Base-by-base conservation (phyloP, 1,140 invertebrate species). In the Eupristina koningsbergeri region DNA sequence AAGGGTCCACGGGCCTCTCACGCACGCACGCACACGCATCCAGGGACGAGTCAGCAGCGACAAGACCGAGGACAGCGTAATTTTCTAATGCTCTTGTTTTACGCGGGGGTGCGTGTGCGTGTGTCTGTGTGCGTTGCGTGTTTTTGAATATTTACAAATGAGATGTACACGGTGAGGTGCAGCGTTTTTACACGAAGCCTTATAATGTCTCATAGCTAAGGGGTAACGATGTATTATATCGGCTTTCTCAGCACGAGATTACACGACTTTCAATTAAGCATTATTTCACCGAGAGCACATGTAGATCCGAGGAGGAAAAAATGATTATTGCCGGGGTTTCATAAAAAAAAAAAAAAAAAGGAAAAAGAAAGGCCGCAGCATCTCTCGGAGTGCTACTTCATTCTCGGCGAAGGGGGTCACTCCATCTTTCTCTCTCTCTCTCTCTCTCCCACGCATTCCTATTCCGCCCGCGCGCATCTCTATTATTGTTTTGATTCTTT, bases 401-500 rank as follows among this genome's bases (percentile, higher is more conserved):
- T 47, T n/a, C 17, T n/a, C 69, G 17, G 11, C 6, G 17, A 8
- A 19, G 17, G 9, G 17, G 9, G 11, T 17, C 26, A 19, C 9
- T 58, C 22, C 13, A 58, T 3, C 9, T 1, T 58, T 26, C 41
- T 29, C 53, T 31, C 53, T 39, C 3, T 15, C 71, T 3, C 31
- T 31, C 13, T 8, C n/a, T 29, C 22, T 64, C 17, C 36, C 58
- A 58, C 34, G n/a, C 15, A 45, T 47, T 79, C 45, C 41, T 61
- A 47, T 64, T 79, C 7, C 58, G 50, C 50, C 53, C n/a, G n/a
- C 26, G 7, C 45, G n/a, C 6, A 75, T 31, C 19, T 53, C 73
- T 31, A 75, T 75, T 29, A 75, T 75, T 75, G 73, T 75, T 50
- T 47, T 53, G 6, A 31, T 75, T 50, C 15, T 36, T 34, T 75